Evolutionary conservation across 1,140 invertebrate genomes (phyloP).

Genomic region (Drosophila orena): DNA sequence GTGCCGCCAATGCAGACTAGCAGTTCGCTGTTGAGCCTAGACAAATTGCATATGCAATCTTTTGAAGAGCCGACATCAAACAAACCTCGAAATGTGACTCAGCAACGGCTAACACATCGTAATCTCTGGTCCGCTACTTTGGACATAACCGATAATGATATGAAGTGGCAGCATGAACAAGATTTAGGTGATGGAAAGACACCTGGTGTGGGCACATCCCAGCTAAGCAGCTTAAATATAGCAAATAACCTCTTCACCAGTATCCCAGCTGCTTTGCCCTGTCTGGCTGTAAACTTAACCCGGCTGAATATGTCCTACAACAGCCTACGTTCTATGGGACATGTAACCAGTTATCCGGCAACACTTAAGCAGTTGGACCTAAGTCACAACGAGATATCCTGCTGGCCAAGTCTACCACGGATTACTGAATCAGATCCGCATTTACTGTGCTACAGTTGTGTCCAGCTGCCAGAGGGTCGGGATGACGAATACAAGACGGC

Average conservation of each 20-base stretch:
- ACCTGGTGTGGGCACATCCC: slow-evolving; percentile 85
- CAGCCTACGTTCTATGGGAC: slow-evolving; percentile 92
- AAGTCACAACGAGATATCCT: slow-evolving; percentile 95
- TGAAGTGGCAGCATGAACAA: slow-evolving; percentile 83
- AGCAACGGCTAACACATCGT: slow-evolving; percentile 87
- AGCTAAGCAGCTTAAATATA: slow-evolving; percentile 92
- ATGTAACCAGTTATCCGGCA: slow-evolving; percentile 95
- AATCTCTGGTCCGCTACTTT: slow-evolving; percentile 90
- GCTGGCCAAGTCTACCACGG: slow-evolving; percentile 93
- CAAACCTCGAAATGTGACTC: slow-evolving; percentile 57
- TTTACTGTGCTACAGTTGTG: slow-evolving; percentile 87
- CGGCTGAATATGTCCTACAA: slow-evolving; percentile 97
- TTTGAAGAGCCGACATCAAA: slow-evolving; percentile 60
- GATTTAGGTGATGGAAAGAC: slow-evolving; percentile 61
- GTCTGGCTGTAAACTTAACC: slow-evolving; percentile 93
- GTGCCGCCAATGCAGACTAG: slow-evolving; percentile 84
- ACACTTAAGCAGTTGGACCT: slow-evolving; percentile 96
- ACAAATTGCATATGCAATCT: slow-evolving; percentile 72
- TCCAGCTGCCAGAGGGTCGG: slow-evolving; percentile 83
- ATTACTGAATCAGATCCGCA: slow-evolving; percentile 88
- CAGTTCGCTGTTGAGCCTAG: slow-evolving; percentile 68
- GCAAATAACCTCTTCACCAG: slow-evolving; percentile 95
- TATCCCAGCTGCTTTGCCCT: slow-evolving; percentile 94
- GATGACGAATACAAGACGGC: slow-evolving; percentile 85
- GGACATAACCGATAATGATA: slow-evolving; percentile 89